Evolutionary conservation across 2,797 vertebrate species (phyloP).

Genomic region (Heteromormyrus szaboi): DNA sequence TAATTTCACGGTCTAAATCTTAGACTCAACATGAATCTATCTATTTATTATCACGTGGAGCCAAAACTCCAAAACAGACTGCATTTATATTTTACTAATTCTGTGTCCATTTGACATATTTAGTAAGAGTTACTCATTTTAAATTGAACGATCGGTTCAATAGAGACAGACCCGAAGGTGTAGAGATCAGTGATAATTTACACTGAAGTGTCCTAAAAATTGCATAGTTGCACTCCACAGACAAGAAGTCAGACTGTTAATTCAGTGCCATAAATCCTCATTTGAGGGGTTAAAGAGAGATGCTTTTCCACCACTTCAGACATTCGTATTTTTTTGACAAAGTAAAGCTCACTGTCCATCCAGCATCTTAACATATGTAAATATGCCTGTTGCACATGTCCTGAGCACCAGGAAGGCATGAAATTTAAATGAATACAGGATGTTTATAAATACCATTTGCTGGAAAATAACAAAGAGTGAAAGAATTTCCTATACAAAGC

Average conservation of each 20-base stretch:
- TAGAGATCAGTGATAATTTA: background rate
- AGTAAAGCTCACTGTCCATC: slow-evolving; percentile 61
- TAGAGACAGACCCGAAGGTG: background rate
- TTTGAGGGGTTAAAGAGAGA: background rate
- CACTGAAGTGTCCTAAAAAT: background rate
- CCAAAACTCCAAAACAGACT: background rate
- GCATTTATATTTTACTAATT: background rate
- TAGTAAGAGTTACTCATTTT: background rate
- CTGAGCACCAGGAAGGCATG: slow-evolving; percentile 41
- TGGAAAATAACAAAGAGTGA: slow-evolving; percentile 67
- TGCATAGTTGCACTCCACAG: background rate
- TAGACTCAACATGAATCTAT: background rate
- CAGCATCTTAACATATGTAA: slow-evolving; percentile 73
- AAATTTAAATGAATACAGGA: slow-evolving; percentile 75
- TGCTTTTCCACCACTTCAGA: background rate
- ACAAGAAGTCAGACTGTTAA: background rate
- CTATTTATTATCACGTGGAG: background rate
- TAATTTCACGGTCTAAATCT: background rate
- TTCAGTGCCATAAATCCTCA: background rate
- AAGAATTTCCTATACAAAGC: slow-evolving; percentile 61
- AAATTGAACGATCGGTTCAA: background rate
- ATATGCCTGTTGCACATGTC: slow-evolving; percentile 52
- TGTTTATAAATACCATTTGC: slow-evolving; percentile 72
- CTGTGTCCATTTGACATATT: background rate
- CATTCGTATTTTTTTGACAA: slow-evolving; percentile 60